Conservation (phyloP, 2,113 vertebrate species). For the Nothoprocta pentlandii region DNA sequence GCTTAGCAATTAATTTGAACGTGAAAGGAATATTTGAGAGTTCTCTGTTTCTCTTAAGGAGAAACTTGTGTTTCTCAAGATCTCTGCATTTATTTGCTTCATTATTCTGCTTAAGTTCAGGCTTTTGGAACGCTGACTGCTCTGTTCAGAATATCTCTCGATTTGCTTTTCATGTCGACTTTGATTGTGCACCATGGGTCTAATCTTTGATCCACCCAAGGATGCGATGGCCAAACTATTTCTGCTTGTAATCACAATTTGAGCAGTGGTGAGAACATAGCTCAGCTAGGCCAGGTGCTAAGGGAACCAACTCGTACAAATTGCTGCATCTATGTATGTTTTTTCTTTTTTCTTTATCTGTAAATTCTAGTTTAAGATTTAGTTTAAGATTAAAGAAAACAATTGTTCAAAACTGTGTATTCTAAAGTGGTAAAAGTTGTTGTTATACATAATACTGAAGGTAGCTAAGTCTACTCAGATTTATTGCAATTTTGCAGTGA, state of each 20-base stretch:
- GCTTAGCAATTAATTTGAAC: background rate
- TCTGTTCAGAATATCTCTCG: background rate
- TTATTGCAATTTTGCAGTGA: background rate
- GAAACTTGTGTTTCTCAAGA: background rate
- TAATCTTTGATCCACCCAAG: background rate
- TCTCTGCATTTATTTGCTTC: background rate
- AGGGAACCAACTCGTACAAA: background rate
- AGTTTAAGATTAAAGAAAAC: background rate
- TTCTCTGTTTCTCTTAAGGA: background rate
- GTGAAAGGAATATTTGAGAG: background rate
- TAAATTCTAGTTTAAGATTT: background rate
- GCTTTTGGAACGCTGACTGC: background rate
- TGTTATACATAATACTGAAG: background rate
- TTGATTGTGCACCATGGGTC: background rate
- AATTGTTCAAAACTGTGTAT: background rate
- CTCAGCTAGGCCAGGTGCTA: background rate
- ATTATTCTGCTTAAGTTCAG: background rate
- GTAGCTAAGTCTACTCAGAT: background rate
- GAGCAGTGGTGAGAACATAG: background rate
- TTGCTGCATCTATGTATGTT: background rate
- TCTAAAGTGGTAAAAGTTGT: background rate
- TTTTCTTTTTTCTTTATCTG: background rate
- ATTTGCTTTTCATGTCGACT: accelerated
- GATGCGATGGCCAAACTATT: background rate
- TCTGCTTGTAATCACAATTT: background rate